These are phyloP conservation scores for Bradypodion ventrale DNA, from an alignment of 2,797 vertebrate species.

Conservation along the genomic window DNA sequence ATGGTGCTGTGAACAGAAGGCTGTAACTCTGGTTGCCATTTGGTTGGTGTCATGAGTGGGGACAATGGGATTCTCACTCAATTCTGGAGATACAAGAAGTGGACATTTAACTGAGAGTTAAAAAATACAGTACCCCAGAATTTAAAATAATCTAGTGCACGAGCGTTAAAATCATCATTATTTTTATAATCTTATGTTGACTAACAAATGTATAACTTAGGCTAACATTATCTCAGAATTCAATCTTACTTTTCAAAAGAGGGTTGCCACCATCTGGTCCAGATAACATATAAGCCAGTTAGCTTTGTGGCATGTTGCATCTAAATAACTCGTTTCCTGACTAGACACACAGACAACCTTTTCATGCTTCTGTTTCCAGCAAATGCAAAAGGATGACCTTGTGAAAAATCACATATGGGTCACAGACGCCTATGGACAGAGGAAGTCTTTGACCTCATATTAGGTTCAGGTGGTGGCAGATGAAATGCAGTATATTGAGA, in stretches of 20 bases:
- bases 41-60: no score
- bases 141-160: no score
- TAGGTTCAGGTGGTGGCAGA: not conserved
- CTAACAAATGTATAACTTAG: not conserved
- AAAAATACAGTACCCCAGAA: no score
- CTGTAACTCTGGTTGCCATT: no score
- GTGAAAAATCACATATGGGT: not conserved
- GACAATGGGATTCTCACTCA: no score
- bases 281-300: not conserved
- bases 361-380: conserved; percentile 13
- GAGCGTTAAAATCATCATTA: not conserved
- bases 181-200: not conserved
- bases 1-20: no score
- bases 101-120: no score
- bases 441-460: not conserved
- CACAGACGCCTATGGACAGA: not conserved
- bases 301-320: not conserved
- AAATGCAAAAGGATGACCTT: not conserved
- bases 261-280: not conserved
- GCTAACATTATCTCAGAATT: not conserved
- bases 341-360: not conserved
- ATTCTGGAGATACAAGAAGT: no score
- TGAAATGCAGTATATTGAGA: not conserved
- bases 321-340: not conserved
- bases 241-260: not conserved